Conservation (phyloP, 2,797 vertebrate genomes). For the Poeciliopsis turneri region DNA sequence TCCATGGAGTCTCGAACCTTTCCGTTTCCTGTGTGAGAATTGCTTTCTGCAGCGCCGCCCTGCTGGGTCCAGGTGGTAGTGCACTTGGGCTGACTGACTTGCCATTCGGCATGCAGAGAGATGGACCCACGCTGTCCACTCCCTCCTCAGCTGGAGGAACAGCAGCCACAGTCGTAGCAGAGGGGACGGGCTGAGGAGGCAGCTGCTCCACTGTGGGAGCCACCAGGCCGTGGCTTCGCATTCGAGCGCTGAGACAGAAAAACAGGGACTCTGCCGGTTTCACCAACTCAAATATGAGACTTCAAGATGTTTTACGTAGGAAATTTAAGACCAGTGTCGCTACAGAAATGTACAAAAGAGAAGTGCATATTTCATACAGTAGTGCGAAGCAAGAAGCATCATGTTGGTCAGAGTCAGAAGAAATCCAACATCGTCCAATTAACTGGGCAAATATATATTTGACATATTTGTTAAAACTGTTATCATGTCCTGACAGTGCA, state of each 20-base stretch:
- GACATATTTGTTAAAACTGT: too few relatives aligned
- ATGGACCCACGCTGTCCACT: slow-evolving; percentile 90
- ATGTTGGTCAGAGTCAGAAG: too few relatives aligned
- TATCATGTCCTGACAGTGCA: too few relatives aligned
- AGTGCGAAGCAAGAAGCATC: too few relatives aligned
- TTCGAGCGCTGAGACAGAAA: slow-evolving; percentile 81
- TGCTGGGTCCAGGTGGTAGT: slow-evolving; percentile 85
- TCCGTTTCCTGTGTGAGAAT: slow-evolving; percentile 90
- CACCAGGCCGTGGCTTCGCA: slow-evolving; percentile 86
- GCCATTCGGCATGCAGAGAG: slow-evolving; percentile 86
- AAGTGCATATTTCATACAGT: too few relatives aligned
- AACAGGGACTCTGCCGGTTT: too few relatives aligned
- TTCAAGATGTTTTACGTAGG: too few relatives aligned
- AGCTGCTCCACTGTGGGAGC: slow-evolving; percentile 72
- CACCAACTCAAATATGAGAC: too few relatives aligned
- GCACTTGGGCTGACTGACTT: slow-evolving; percentile 86
- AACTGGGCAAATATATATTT: too few relatives aligned
- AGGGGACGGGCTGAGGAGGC: slow-evolving; percentile 68
- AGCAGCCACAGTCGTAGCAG: slow-evolving; percentile 55
- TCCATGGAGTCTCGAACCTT: slow-evolving; percentile 71
- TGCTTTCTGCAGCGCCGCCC: slow-evolving; percentile 88
- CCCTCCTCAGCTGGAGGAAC: slow-evolving; percentile 79
- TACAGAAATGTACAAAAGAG: too few relatives aligned
- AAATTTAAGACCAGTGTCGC: too few relatives aligned
- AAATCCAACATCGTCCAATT: too few relatives aligned